Percentiles rank a stretch among this genome's conserved stretches.
These are phyloP conservation scores for Patiria miniata DNA, from an alignment of 35 echinoderm and acorn worm genomes.

Conservation along the genomic window DNA sequence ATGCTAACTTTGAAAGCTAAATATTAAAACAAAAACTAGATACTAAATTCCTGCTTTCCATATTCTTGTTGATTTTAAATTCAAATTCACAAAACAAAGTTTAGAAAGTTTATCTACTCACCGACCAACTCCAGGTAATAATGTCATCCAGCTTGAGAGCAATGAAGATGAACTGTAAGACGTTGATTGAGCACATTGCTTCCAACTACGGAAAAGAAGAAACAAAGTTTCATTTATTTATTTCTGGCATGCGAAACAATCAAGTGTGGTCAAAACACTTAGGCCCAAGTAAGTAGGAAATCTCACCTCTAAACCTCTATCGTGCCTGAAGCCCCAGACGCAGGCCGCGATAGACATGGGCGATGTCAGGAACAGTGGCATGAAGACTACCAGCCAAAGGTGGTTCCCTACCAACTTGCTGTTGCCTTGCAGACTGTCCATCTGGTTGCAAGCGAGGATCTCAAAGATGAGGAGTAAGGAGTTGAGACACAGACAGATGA, in stretches of 20 bases:
- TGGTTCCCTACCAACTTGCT: slow-evolving; percentile 28
- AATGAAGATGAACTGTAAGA: slow-evolving; percentile 98
- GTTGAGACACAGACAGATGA: slow-evolving; percentile 86
- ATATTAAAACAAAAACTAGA: no score
- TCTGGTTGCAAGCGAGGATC: slow-evolving; percentile 80
- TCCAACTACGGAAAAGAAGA: slow-evolving; percentile 77
- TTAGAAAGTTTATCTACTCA: slow-evolving; percentile 48
- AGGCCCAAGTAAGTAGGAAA: no score
- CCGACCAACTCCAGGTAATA: slow-evolving; percentile 94
- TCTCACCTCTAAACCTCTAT: background rate
- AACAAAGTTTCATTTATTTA: background rate
- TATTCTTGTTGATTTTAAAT: no score
- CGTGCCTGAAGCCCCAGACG: slow-evolving; percentile 97
- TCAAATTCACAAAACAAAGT: no score
- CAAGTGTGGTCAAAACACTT: no score
- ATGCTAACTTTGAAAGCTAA: no score
- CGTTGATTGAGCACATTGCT: slow-evolving; percentile 96
- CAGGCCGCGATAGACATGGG: slow-evolving; percentile 95
- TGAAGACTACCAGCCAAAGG: slow-evolving; percentile 87
- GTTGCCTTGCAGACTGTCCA: slow-evolving; percentile 41
- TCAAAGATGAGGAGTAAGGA: slow-evolving; percentile 92
- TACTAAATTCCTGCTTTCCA: no score
- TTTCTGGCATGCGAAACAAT: no score
- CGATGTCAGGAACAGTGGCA: slow-evolving; percentile 89
- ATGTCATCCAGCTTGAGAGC: slow-evolving; percentile 80